Evolutionary conservation across 2,113 vertebrate species (phyloP).

Genomic region (Ranitomeya variabilis): DNA sequence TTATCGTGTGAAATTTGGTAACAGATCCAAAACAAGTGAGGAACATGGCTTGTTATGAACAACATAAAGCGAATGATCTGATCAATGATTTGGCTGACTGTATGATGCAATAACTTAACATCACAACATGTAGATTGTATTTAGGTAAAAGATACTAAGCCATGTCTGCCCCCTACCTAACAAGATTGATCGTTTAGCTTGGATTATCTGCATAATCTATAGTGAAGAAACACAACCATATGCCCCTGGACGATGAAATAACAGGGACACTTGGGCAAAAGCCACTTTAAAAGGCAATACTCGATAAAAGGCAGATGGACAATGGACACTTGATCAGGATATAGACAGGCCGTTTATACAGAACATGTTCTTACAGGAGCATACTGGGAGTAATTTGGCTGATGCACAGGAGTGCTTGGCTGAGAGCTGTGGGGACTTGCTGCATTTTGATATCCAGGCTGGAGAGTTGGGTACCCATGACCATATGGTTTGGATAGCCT

Average conservation of each 20-base stretch:
- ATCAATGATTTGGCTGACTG: too few relatives aligned
- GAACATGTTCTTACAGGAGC: conserved; percentile 69
- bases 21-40: neutral
- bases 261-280: neutral
- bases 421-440: conserved; percentile 67
- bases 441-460: conserved; percentile 82
- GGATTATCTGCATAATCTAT: conserved; percentile 31
- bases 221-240: conserved; percentile 20
- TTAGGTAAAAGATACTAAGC: neutral
- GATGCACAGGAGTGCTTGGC: conserved; percentile 68
- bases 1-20: too few relatives aligned
- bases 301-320: neutral
- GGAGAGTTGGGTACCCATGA: conserved; percentile 84
- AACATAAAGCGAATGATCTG: too few relatives aligned
- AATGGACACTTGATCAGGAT: neutral
- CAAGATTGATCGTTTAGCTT: conserved; percentile 8
- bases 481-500: conserved; percentile 81
- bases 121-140: too few relatives aligned
- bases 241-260: neutral
- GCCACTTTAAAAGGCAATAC: neutral
- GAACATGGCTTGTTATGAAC: neutral
- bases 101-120: neutral
- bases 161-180: neutral
- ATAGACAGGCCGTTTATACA: neutral
- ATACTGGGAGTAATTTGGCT: conserved; percentile 77